Evolutionary conservation across 2,113 vertebrate species (phyloP).

Genomic region (Carassius gibelio): DNA sequence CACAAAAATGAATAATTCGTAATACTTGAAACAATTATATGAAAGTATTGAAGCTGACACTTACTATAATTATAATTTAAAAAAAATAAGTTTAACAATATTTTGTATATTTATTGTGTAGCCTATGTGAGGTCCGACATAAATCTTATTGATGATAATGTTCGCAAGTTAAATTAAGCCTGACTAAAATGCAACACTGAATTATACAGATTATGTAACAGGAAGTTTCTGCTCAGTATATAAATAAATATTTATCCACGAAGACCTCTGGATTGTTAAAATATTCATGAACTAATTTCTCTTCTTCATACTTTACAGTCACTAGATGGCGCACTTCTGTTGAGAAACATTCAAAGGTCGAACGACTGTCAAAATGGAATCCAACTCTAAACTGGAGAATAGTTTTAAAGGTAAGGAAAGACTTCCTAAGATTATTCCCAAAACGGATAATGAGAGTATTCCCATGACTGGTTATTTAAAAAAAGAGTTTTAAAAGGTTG

Average conservation of each 20-base stretch:
- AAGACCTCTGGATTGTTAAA: background rate
- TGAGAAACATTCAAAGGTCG: conserved; percentile 32
- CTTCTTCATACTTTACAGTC: background rate
- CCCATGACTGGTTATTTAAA: background rate
- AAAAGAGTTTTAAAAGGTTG: background rate
- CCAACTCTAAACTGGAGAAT: conserved; percentile 20
- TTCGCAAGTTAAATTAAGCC: background rate
- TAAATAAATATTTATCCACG: no score
- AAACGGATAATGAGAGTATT: background rate
- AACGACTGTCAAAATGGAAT: conserved; percentile 54
- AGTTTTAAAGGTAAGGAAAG: conserved; percentile 30
- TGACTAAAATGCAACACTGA: background rate
- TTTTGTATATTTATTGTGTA: background rate
- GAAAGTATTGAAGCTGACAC: background rate
- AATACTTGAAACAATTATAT: no score
- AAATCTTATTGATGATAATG: background rate
- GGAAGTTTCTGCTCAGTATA: background rate
- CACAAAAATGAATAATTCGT: background rate
- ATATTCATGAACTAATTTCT: background rate
- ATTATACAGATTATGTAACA: background rate
- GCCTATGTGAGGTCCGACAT: background rate
- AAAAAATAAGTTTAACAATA: background rate
- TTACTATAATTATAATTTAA: no score
- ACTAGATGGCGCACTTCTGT: conserved; percentile 43
- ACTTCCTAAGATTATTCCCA: background rate